Conservation (phyloP, 2,888 invertebrate species). For the Tetramorium bicarinatum region DNA sequence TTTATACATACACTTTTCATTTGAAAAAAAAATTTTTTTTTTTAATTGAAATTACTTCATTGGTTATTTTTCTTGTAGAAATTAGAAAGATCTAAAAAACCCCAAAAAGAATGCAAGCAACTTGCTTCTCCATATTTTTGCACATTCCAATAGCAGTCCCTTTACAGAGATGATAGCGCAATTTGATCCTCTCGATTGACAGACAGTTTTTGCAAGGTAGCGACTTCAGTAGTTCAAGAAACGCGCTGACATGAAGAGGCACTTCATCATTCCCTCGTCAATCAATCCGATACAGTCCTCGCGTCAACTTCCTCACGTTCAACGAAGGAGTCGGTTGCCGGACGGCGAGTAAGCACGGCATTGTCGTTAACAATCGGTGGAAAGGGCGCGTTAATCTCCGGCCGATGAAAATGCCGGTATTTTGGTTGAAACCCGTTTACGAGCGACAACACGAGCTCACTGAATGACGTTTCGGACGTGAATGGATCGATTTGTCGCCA, state of each 20-base stretch:
- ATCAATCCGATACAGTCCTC: conserved; percentile 40
- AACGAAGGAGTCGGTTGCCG: conserved; percentile 25
- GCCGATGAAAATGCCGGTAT: conserved; percentile 75
- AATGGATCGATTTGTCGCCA: conserved; percentile 84
- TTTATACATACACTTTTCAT: neutral
- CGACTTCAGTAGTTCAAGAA: neutral
- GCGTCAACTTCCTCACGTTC: conserved; percentile 38
- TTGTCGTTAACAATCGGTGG: conserved; percentile 53
- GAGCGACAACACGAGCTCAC: conserved; percentile 80
- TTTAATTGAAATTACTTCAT: neutral
- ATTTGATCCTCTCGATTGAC: neutral
- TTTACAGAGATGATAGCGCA: neutral
- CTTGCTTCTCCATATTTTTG: neutral
- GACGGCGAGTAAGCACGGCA: conserved; percentile 52
- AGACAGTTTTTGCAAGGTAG: neutral
- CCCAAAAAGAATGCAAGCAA: neutral
- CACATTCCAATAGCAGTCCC: neutral
- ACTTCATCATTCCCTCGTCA: conserved; percentile 45
- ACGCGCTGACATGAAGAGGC: neutral
- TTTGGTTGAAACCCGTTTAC: conserved; percentile 81
- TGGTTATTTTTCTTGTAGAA: neutral
- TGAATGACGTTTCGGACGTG: conserved; percentile 76
- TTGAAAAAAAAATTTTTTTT: neutral
- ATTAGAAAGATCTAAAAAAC: neutral
- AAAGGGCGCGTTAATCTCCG: conserved; percentile 72